Evolutionary conservation across 2,888 invertebrate species (phyloP).

Genomic region (Dynastes grantii): DNA sequence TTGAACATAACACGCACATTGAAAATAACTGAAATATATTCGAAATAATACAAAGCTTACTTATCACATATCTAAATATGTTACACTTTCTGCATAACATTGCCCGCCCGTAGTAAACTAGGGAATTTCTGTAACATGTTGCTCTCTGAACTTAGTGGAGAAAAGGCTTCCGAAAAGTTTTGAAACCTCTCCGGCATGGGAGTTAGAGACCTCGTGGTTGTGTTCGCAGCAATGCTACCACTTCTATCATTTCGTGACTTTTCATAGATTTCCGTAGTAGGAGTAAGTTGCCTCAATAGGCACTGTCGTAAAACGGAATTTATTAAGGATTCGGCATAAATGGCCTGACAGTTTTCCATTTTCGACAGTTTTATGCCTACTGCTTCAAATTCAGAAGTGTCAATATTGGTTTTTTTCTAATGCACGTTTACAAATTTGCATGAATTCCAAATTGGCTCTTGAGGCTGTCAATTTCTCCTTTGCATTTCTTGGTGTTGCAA

Average conservation of each 20-base stretch:
- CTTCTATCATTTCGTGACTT: no score
- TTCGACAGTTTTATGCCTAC: background rate
- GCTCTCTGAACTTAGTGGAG: background rate
- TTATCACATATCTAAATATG: no score
- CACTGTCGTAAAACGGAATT: background rate
- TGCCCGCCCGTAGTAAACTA: background rate
- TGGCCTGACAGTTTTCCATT: background rate
- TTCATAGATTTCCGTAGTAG: no score
- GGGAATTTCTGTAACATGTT: background rate
- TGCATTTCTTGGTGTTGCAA: no score
- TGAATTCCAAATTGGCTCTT: background rate
- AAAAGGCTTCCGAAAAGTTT: background rate
- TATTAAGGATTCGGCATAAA: background rate
- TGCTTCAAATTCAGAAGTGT: background rate
- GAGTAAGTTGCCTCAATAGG: background rate
- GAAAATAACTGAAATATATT: no score
- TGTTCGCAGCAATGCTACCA: no score
- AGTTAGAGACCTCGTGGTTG: no score
- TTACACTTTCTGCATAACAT: background rate
- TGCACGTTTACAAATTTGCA: background rate
- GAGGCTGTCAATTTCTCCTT: no score
- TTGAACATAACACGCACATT: background rate
- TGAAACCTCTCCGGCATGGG: no score
- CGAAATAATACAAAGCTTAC: no score
- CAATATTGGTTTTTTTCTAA: background rate